Percentiles rank a stretch among this genome's conserved stretches.
phyloP scores from a whole-genome alignment of 2,888 invertebrate species.

The Lymantria dispar region DNA sequence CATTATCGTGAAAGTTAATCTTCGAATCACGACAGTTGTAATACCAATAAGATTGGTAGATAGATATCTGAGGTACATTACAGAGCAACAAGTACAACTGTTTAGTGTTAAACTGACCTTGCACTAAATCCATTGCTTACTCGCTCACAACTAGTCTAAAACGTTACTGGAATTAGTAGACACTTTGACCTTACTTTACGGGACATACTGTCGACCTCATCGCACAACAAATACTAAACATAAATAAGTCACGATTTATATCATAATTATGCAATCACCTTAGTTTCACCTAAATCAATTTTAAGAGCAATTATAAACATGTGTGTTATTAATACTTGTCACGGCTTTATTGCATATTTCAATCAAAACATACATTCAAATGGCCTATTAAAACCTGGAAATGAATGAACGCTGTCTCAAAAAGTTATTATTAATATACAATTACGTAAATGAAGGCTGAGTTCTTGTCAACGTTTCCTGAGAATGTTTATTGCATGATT shows the following conservation, averaged over 20 bases:
- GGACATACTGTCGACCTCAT: conserved; percentile 25
- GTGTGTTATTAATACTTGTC: conserved; percentile 3
- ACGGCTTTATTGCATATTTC: conserved; percentile 2
- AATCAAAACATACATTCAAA: conserved; percentile 4
- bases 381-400: conserved; percentile 10
- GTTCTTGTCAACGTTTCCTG: conserved; percentile 18
- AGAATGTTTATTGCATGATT: conserved; percentile 19
- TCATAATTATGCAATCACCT: conserved; percentile 7
- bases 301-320: neutral
- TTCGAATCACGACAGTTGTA: conserved; percentile 5
- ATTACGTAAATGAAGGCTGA: conserved; percentile 25
- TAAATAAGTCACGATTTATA: conserved; percentile 12
- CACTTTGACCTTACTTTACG: conserved; percentile 31
- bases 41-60: conserved; percentile 3
- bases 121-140: conserved; percentile 41
- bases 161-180: conserved; percentile 48
- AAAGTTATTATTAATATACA: conserved; percentile 16
- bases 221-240: conserved; percentile 6
- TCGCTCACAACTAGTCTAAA: conserved; percentile 42
- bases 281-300: conserved; percentile 2
- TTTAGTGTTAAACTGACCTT: conserved; percentile 43
- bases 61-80: conserved; percentile 11
- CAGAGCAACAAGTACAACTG: conserved; percentile 13
- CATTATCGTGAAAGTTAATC: too few species aligned
- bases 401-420: conserved; percentile 5